Evolutionary conservation across 2,113 vertebrate genomes (phyloP).

Genomic region (Gulo gulo): DNA sequence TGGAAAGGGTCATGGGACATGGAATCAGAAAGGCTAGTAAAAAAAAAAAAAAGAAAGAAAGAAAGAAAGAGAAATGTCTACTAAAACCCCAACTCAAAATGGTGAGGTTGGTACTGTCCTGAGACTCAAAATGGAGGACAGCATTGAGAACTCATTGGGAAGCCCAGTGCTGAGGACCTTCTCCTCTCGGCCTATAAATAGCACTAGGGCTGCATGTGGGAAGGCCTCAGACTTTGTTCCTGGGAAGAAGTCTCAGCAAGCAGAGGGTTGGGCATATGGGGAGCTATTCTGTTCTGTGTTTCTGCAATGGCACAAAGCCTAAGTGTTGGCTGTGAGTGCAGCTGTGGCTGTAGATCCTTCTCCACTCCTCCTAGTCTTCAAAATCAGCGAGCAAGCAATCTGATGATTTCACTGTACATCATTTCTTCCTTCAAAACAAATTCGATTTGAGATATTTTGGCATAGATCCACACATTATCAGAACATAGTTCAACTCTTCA

Average conservation of each 20-base stretch:
- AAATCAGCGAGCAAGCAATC: neutral
- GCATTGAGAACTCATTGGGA: neutral
- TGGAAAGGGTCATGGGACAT: neutral
- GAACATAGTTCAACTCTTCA: neutral
- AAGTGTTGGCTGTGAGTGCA: neutral
- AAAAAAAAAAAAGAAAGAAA: no score
- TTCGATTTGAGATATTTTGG: neutral
- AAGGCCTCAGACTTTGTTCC: neutral
- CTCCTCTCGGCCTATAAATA: neutral
- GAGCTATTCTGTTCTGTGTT: neutral
- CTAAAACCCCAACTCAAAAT: neutral
- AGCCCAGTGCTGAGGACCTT: neutral
- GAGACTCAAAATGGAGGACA: neutral
- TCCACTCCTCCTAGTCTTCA: neutral
- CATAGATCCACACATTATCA: neutral
- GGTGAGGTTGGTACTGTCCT: neutral
- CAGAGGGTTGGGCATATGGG: rapidly evolving
- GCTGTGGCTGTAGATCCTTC: neutral
- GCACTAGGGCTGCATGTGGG: neutral
- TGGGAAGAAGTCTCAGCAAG: neutral
- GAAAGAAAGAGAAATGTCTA: neutral
- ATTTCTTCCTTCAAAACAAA: neutral
- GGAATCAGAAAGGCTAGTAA: neutral
- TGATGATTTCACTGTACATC: neutral
- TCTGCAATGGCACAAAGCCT: neutral